These are phyloP conservation scores for Limnephilus rhombicus DNA, from an alignment of 2,888 invertebrate genomes.

Conservation along the genomic window DNA sequence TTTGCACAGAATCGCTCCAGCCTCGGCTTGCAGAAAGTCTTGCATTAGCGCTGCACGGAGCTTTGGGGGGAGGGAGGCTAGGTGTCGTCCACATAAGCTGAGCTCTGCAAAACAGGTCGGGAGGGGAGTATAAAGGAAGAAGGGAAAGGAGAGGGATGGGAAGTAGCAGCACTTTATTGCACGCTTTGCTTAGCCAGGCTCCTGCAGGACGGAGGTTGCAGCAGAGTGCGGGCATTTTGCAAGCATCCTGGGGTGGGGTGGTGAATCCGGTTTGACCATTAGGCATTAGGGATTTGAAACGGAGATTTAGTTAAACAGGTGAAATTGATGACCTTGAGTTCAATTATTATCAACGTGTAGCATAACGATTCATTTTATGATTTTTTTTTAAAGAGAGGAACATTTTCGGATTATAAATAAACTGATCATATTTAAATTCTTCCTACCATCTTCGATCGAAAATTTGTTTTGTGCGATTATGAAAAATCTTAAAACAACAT, in stretches of 20 bases:
- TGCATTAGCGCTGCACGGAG: constrained; percentile 27
- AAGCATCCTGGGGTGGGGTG: neutral
- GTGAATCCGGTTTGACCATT: neutral
- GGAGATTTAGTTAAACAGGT: neutral
- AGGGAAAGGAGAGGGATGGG: neutral
- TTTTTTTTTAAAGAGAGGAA: neutral
- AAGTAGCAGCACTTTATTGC: neutral
- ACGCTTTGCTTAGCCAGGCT: neutral
- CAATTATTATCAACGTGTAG: neutral
- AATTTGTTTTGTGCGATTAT: too few relatives aligned
- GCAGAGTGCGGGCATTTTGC: constrained; percentile 6
- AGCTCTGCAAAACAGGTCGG: constrained; percentile 14
- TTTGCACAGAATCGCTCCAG: constrained; percentile 8
- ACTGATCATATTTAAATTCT: too few relatives aligned
- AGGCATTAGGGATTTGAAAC: neutral
- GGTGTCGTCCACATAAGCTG: neutral
- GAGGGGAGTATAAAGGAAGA: neutral
- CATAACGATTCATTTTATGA: neutral
- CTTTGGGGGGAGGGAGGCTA: neutral
- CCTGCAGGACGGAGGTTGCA: neutral
- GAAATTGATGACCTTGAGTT: neutral
- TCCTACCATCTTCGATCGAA: too few relatives aligned
- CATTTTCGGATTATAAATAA: neutral
- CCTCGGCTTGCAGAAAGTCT: constrained; percentile 50
- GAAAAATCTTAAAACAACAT: too few relatives aligned